phyloP scores from a whole-genome alignment of 2,888 invertebrate genomes.

The Bedellia somnulentella region DNA sequence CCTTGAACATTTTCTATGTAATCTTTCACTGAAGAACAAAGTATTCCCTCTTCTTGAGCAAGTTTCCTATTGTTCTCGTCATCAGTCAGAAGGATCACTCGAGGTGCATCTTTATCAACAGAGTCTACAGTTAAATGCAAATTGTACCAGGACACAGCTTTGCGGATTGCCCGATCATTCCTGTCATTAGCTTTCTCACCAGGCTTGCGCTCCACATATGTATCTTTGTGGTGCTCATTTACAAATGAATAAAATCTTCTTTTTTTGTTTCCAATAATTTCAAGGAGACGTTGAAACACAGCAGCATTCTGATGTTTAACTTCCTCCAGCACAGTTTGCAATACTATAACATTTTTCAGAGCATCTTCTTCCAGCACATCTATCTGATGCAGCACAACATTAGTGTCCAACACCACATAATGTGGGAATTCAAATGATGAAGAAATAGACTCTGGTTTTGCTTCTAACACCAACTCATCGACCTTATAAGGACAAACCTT shows the following conservation, averaged over 20 bases:
- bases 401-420: constrained; percentile 88
- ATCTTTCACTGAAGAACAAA: constrained; percentile 70
- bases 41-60: constrained; percentile 70
- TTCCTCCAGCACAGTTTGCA: constrained; percentile 91
- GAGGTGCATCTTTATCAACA: constrained; percentile 33
- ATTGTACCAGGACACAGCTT: constrained; percentile 82
- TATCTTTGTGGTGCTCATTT: constrained; percentile 96
- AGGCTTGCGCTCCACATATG: constrained; percentile 79
- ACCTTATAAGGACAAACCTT: constrained; percentile 67
- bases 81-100: constrained; percentile 80
- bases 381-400: constrained; percentile 92
- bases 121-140: constrained; percentile 63
- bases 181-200: constrained; percentile 87
- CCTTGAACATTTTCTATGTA: constrained; percentile 76
- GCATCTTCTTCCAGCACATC: constrained; percentile 87
- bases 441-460: constrained; percentile 58
- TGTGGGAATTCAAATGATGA: constrained; percentile 67
- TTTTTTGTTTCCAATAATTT: constrained; percentile 75
- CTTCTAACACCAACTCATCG: constrained; percentile 59
- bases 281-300: constrained; percentile 84
- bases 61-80: constrained; percentile 76
- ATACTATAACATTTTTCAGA: constrained; percentile 82
- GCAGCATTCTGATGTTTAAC: constrained; percentile 87
- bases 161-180: constrained; percentile 87
- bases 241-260: constrained; percentile 90